Conservation (phyloP, 2,797 vertebrate species). For the Tragelaphus eurycerus region DNA sequence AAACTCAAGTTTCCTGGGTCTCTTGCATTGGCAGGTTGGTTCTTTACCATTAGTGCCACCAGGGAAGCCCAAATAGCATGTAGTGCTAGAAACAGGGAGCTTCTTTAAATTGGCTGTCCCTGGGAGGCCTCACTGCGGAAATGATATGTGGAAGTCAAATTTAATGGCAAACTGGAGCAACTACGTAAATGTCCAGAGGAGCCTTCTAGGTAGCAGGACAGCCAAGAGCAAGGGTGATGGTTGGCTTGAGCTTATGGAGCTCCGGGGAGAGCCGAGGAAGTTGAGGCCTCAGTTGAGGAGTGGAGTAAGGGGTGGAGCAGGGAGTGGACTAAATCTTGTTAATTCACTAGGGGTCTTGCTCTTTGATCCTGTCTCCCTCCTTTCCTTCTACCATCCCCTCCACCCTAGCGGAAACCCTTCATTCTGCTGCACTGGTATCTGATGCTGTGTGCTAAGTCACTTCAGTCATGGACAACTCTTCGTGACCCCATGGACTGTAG, state of each 20-base stretch:
- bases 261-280: fast-evolving
- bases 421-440: background rate
- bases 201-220: background rate
- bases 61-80: background rate
- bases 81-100: too few species aligned
- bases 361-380: background rate
- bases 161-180: background rate
- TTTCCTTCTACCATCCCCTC: background rate
- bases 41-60: background rate
- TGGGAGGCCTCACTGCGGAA: background rate
- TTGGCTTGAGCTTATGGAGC: fast-evolving
- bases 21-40: background rate
- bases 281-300: background rate
- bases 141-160: background rate
- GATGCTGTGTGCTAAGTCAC: background rate
- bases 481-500: background rate
- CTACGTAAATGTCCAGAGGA: background rate
- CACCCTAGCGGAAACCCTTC: background rate
- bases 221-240: too few species aligned
- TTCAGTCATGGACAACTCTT: background rate
- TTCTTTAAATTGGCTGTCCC: background rate
- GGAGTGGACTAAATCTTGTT: background rate
- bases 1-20: background rate
- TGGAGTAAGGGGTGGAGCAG: fast-evolving
- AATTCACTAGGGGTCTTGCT: background rate